Evolutionary conservation across 2,797 vertebrate species (phyloP), one percentile per base, ranked within the genome.

Genomic region (Sternotherus odoratus): DNA sequence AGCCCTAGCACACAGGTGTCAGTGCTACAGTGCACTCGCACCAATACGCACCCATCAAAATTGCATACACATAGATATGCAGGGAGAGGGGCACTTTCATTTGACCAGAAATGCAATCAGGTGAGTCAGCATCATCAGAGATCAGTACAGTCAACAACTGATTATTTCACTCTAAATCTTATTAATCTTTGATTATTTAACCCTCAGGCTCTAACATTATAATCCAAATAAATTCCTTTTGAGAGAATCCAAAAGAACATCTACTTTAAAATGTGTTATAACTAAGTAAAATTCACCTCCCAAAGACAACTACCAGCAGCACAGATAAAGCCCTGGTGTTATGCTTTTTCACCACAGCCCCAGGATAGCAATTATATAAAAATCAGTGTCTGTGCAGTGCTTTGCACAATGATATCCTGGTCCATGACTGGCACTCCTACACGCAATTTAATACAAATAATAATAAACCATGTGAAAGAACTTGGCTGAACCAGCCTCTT

Each of bases 1-100:
- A 1, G 0, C 3, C 28, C 49, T 57, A 1, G 0, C 1, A 0
- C 16, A 21, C 10, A 4, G 21, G 36, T 21, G 8, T 12, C 77
- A 46, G 49, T 28, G 75, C 5, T 23, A 43, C 91, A 69, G n/a
- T 50, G 23, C 36, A 63, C 24, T 17, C 6, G 39, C 36, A 26
- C 54, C 53, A 46, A 7, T 28, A 23, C 26, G 26, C 39, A 46
- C 17, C 24, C 12, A 46, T 46, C 39, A 46, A 74, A 46, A 30
- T 5, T 0, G 0, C 46, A 23, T 8, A 33, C 46, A 54, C 69
- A 39, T 8, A 10, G 43, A n/a, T n/a, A 19, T 46, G 19, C 12
- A 63, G 6, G 30, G 46, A 72, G 11, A 0, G 1, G 54, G 24
- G 5, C 19, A 39, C 21, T 72, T 72, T 72, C 36, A 39, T 75